These are phyloP conservation scores for Zapus hudsonius DNA, from an alignment of 2,113 vertebrate species.

Conservation along the genomic window DNA sequence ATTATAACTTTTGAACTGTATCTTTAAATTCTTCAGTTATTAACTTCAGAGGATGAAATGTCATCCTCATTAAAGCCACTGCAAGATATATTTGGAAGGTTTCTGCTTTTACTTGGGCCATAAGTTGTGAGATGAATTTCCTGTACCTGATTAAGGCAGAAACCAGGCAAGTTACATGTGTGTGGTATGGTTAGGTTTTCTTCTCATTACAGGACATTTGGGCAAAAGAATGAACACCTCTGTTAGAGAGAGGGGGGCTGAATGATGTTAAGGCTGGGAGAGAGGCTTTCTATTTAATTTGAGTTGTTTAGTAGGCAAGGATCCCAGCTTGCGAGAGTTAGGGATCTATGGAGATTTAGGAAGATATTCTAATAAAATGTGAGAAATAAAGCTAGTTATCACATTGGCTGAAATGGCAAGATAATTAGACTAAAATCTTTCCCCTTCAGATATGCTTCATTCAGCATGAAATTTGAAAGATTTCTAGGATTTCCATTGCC, in stretches of 20 bases:
- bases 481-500: not conserved
- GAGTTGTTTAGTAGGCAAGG: slow-evolving; percentile 21
- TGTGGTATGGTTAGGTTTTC: not conserved
- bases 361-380: slow-evolving; percentile 30
- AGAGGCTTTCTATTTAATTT: slow-evolving; percentile 19
- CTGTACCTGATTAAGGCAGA: not conserved
- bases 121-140: no score
- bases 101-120: not conserved
- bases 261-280: not conserved
- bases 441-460: slow-evolving; percentile 11
- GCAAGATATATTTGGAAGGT: not conserved
- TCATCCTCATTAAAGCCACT: not conserved
- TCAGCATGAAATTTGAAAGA: slow-evolving; percentile 23
- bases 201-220: not conserved
- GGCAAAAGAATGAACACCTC: not conserved
- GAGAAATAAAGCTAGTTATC: slow-evolving; percentile 4
- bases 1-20: not conserved
- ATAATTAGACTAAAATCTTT: slow-evolving; percentile 37
- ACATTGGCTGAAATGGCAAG: slow-evolving; percentile 2
- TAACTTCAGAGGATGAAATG: not conserved
- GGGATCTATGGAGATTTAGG: not conserved
- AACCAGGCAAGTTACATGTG: not conserved
- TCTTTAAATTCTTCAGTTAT: not conserved
- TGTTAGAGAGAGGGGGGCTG: not conserved
- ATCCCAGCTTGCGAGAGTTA: slow-evolving; percentile 5